These are phyloP conservation scores for Steatocranus sp. DNA, from an alignment of 2,797 vertebrate species.

Conservation along the genomic window DNA sequence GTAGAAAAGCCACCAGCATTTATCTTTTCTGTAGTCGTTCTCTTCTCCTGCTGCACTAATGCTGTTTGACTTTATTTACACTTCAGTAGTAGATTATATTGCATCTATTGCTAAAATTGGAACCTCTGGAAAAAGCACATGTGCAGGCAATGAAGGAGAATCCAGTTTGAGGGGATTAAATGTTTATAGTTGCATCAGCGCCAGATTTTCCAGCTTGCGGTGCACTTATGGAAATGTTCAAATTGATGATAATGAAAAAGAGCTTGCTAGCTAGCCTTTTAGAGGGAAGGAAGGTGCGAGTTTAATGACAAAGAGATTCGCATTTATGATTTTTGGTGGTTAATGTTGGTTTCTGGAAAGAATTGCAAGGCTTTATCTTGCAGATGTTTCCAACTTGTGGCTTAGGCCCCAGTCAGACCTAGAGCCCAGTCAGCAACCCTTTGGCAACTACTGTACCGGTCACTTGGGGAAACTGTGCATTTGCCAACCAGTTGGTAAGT, in stretches of 20 bases:
- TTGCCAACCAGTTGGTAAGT: not conserved
- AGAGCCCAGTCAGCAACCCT: not conserved
- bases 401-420: not conserved
- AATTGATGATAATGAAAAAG: not conserved
- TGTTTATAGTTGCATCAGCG: not conserved
- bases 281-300: not conserved
- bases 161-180: not conserved
- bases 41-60: not conserved
- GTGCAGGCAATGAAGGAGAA: not conserved
- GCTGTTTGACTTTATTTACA: not conserved
- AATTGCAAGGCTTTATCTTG: not conserved
- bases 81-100: not conserved
- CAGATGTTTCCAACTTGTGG: not conserved
- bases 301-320: not conserved
- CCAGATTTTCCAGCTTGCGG: not conserved
- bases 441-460: not conserved
- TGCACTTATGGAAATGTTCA: not conserved
- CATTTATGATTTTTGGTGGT: not conserved
- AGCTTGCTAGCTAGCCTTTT: not conserved
- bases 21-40: constrained; percentile 27
- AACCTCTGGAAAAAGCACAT: not conserved
- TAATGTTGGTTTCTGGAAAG: not conserved
- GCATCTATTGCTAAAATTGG: not conserved
- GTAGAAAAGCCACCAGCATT: constrained; percentile 5
- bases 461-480: not conserved